phyloP scores from a whole-genome alignment of 2,797 vertebrate genomes.

The Parotocinclus haroldoi region DNA sequence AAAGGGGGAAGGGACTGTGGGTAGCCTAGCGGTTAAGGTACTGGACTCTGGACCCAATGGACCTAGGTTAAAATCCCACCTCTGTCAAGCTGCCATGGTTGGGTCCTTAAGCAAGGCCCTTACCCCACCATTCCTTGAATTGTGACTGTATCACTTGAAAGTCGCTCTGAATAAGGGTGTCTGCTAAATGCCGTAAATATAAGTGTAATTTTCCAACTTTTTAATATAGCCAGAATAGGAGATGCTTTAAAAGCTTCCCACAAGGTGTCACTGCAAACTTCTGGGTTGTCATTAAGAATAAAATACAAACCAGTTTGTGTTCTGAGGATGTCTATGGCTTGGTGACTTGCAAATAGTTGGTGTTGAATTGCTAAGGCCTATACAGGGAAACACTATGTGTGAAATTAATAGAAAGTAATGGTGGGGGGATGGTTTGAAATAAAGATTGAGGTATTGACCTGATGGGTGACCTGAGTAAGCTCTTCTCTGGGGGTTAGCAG shows the following conservation, averaged over 20 bases:
- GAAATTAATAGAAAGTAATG: background rate
- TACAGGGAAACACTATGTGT: background rate
- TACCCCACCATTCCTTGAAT: no score
- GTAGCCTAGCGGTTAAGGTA: no score
- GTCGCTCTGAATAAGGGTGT: no score
- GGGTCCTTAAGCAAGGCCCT: no score
- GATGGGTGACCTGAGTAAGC: background rate
- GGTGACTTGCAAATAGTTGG: background rate
- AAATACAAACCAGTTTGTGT: background rate
- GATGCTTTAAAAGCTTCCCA: conserved; percentile 15
- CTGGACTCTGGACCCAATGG: no score
- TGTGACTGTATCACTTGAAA: no score
- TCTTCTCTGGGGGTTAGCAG: background rate
- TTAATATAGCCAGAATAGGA: background rate
- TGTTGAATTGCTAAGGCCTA: background rate
- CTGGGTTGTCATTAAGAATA: background rate
- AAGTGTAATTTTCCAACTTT: conserved; percentile 1
- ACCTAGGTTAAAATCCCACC: no score
- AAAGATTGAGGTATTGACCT: background rate
- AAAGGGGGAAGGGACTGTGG: no score
- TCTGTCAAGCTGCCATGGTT: no score
- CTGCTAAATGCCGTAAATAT: no score
- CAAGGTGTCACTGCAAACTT: conserved; percentile 3
- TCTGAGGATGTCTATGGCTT: background rate
- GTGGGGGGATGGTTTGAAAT: background rate